Conservation (phyloP, 2,888 invertebrate genomes). For the Pheosia gnoma region DNA sequence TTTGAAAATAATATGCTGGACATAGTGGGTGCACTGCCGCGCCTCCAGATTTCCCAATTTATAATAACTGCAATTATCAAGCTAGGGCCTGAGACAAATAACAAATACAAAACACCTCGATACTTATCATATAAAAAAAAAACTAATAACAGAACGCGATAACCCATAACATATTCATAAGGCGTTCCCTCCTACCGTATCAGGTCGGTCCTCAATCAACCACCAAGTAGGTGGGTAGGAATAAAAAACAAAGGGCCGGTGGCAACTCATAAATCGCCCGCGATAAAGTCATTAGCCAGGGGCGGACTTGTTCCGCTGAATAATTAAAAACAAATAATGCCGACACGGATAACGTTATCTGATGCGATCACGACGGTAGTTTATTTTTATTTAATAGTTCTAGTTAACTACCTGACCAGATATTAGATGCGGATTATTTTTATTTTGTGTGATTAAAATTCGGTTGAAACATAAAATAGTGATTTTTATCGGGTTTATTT, state of each 20-base stretch:
- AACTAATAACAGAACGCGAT: slow-evolving; percentile 13
- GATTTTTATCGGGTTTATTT: not conserved
- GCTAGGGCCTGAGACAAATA: not conserved
- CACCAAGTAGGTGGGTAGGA: slow-evolving; percentile 56
- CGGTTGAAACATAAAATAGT: slow-evolving; percentile 6
- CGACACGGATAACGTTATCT: slow-evolving; percentile 81
- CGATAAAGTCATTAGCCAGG: slow-evolving; percentile 81
- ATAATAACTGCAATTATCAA: too few relatives aligned
- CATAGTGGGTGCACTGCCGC: too few relatives aligned
- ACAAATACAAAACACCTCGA: not conserved
- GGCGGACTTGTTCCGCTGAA: slow-evolving; percentile 72
- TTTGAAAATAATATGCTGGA: too few relatives aligned
- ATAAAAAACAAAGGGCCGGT: slow-evolving; percentile 69
- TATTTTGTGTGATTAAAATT: not conserved
- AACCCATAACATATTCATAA: slow-evolving; percentile 13
- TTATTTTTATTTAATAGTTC: slow-evolving; percentile 73
- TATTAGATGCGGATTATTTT: slow-evolving; percentile 38
- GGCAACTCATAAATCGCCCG: slow-evolving; percentile 72
- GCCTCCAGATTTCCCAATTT: too few relatives aligned
- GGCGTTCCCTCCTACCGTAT: slow-evolving; percentile 26
- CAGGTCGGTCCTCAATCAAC: slow-evolving; percentile 57
- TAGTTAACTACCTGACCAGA: slow-evolving; percentile 48
- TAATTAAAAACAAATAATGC: slow-evolving; percentile 83
- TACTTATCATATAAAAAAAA: slow-evolving; percentile 6
- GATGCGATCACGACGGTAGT: slow-evolving; percentile 64